Evolutionary conservation across 2,888 invertebrate genomes (phyloP), one percentile per base, ranked within the genome.

Genomic region (Euzophera pinguis): DNA sequence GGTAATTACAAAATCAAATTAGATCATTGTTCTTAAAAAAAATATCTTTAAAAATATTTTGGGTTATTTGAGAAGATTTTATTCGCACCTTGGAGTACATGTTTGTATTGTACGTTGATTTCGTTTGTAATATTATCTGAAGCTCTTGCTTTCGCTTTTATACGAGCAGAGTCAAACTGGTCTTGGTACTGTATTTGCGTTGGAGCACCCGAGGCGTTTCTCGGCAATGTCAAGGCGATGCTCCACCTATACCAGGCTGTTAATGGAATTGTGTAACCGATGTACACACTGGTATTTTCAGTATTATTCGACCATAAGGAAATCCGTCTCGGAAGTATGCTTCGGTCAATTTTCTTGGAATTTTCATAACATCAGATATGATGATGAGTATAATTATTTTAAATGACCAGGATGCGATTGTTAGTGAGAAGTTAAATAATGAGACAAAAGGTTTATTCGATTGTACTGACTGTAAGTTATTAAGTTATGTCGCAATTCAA

Each of bases 61-160:
- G 5, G 22, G 60, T 53, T 51, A 56, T 60, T 17, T 12, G 1
- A 14, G 14, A 55, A 61, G n/a, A 34, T 58, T 57, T 60, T 53
- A 50, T 52, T 53, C 59, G 71, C 83, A 88, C 87, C 87, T 88
- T 87, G 69, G 87, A 66, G 81, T 79, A 89, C 88, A 88, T 87
- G 86, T 79, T 86, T 80, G 74, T 73, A 66, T 77, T 73, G 81
- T 71, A 65, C 64, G 81, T 73, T 75, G 78, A 65, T 75, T 72
- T 64, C 68, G 71, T 75, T 75, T 75, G 74, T 80, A 81, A 84
- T 88, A 80, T 65, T 73, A 81, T 82, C 78, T 68, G 75, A 72
- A 75, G 73, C 79, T 75, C 63, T 72, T 69, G 73, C 78, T 75
- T 75, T 78, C 76, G 84, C 84, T 87, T 87, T 79, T 89, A 87